These are phyloP conservation scores for Epinephelus coioides DNA, from an alignment of 2,797 vertebrate genomes.

Conservation along the genomic window DNA sequence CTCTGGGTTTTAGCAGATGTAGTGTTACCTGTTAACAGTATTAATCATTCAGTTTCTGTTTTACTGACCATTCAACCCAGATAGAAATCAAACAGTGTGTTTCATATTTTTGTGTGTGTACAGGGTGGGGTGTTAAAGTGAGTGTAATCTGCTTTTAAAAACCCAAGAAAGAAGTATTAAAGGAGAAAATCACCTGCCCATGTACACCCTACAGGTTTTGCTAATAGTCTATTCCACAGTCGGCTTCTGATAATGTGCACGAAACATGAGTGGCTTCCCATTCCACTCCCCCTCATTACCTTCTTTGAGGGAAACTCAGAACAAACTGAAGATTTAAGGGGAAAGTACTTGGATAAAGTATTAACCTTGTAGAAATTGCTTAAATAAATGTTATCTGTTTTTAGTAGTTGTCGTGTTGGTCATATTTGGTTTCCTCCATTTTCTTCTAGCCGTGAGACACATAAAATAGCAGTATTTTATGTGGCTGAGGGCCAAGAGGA, in stretches of 20 bases:
- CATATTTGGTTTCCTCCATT: slow-evolving; percentile 15
- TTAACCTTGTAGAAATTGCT: background rate
- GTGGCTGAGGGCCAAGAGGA: slow-evolving; percentile 99
- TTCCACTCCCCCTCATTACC: background rate
- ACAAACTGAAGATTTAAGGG: background rate
- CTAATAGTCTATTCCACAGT: background rate
- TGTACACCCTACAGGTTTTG: background rate
- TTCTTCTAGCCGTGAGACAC: slow-evolving; percentile 93
- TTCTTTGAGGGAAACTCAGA: background rate
- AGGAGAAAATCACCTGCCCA: background rate
- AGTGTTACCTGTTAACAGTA: no score
- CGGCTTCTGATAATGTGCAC: background rate
- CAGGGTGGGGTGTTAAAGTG: background rate
- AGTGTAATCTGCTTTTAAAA: background rate
- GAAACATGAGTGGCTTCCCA: background rate
- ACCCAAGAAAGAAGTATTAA: background rate
- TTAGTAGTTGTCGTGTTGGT: background rate
- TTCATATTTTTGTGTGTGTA: no score
- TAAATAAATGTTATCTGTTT: background rate
- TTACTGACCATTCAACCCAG: no score
- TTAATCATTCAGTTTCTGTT: no score
- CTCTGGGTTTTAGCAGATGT: no score
- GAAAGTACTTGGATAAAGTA: background rate
- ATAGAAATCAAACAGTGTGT: no score
- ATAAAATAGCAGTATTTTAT: slow-evolving; percentile 99